phyloP scores from a whole-genome alignment of 2,888 invertebrate species.

The Zygaena filipendulae region DNA sequence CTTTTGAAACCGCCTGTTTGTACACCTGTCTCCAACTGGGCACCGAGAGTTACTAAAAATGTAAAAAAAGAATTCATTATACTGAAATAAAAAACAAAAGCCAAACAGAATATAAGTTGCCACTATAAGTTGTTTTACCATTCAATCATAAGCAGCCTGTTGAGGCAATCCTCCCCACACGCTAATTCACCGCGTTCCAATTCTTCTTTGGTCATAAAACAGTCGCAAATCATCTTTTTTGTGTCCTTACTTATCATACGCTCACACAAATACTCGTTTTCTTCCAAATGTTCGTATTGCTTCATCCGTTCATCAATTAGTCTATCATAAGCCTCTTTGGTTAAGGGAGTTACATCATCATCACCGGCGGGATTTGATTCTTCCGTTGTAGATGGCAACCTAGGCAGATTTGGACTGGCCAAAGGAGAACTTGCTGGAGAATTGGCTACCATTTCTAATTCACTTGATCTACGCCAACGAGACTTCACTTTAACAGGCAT shows the following conservation, averaged over 20 bases:
- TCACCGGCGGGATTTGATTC: slow-evolving; percentile 28
- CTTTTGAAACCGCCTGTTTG: slow-evolving; percentile 94
- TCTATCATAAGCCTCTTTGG: slow-evolving; percentile 54
- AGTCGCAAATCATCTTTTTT: slow-evolving; percentile 95
- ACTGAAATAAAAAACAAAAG: slow-evolving; percentile 8
- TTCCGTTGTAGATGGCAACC: slow-evolving; percentile 30
- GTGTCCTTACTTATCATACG: slow-evolving; percentile 91
- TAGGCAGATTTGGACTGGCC: slow-evolving; percentile 44
- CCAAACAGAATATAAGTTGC: neutral
- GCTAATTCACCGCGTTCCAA: slow-evolving; percentile 83
- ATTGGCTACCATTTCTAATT: slow-evolving; percentile 72
- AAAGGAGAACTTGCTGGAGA: slow-evolving; percentile 50
- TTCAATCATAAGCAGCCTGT: slow-evolving; percentile 97
- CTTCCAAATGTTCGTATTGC: slow-evolving; percentile 82
- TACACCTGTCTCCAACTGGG: slow-evolving; percentile 89
- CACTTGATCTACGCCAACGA: slow-evolving; percentile 80
- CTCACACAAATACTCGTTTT: slow-evolving; percentile 88
- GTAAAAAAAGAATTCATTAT: slow-evolving; percentile 6
- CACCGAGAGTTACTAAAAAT: slow-evolving; percentile 87
- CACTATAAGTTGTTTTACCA: slow-evolving; percentile 74
- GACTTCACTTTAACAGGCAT: slow-evolving; percentile 85
- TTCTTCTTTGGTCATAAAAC: slow-evolving; percentile 91
- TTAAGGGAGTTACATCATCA: slow-evolving; percentile 24
- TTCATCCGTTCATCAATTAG: slow-evolving; percentile 71
- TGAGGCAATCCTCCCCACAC: slow-evolving; percentile 96